Evolutionary conservation across 2,797 vertebrate species (phyloP), one percentile per base, ranked within the genome.

Genomic region (Neoniphon sammara): DNA sequence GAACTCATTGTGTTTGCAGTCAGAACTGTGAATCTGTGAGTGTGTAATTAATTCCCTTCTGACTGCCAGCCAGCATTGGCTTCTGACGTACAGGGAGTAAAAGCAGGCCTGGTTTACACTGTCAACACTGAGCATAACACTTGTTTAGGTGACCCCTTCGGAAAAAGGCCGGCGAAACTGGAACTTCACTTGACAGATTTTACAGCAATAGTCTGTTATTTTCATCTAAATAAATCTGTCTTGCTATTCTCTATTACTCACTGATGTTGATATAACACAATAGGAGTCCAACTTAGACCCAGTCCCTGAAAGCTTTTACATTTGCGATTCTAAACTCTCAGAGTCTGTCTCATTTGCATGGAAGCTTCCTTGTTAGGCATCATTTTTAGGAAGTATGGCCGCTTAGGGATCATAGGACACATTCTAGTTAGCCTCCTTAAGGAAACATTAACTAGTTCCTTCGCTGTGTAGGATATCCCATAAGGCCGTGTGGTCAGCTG

Each of bases 1-100:
- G 75, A 88, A 85, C 78, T 69, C 75, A 81, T 86, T 75, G 80
- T 85, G 83, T 91, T 91, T 89, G 85, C 88, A 80, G 88, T 86
- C 80, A 83, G 81, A 90, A 78, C 81, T 87, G 82, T 81, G 76
- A 81, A 87, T 82, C 63, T 85, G 66, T 53, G 73, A 73, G 64
- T 76, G 62, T 82, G 84, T 89, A 88, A 92, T 91, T 82, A 90
- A 91, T 90, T 90, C 87, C 84, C 75, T 66, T 25, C 67, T 83
- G 87, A 84, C 85, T 73, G 63, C 53, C 71, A 66, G 81, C 77
- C 82, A 78, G 66, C 55, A 10, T 34, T 44, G 50, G 62, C 62
- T 67, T 70, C 58, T 65, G 81, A 77, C 11, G 54, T 55, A 34
- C 70, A 36, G 49, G 12, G 66, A 78, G 63, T 65, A 15, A 73